Evolutionary conservation across 2,797 vertebrate species (phyloP).

Genomic region (Spheniscus humboldti): DNA sequence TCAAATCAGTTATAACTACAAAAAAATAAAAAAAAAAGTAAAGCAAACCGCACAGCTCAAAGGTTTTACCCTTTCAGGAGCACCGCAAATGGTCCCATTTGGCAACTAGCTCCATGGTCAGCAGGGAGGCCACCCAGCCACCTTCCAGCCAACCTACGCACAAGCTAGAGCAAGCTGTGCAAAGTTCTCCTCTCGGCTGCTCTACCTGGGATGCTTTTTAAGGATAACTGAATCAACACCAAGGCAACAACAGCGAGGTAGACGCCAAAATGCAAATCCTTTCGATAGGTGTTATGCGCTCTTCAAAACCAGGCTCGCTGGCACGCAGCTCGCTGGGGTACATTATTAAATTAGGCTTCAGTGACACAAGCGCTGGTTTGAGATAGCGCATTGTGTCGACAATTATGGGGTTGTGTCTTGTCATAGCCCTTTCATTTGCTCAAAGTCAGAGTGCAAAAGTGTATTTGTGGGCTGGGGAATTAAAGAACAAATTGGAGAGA

Average conservation of each 20-base stretch:
- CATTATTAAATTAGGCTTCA: fast-evolving
- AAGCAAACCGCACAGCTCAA: background rate
- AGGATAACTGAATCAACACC: background rate
- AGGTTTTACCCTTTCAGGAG: background rate
- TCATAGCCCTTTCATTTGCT: background rate
- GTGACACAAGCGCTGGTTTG: background rate
- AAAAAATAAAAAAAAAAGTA: background rate
- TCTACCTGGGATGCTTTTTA: fast-evolving
- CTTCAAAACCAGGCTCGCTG: background rate
- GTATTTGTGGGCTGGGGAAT: background rate
- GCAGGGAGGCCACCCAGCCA: background rate
- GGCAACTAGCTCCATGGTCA: background rate
- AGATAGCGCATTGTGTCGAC: fast-evolving
- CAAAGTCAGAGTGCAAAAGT: background rate
- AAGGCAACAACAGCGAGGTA: fast-evolving
- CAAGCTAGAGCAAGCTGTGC: background rate
- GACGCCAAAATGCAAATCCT: background rate
- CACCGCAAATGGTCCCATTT: background rate
- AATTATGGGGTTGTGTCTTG: background rate
- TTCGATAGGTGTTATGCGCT: fast-evolving
- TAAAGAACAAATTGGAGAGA: background rate
- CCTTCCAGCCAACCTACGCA: fast-evolving
- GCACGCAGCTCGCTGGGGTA: background rate
- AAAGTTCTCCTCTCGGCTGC: background rate
- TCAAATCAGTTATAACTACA: background rate